Conservation (phyloP, 2,797 vertebrate species). For the Holocentrus rufus region DNA sequence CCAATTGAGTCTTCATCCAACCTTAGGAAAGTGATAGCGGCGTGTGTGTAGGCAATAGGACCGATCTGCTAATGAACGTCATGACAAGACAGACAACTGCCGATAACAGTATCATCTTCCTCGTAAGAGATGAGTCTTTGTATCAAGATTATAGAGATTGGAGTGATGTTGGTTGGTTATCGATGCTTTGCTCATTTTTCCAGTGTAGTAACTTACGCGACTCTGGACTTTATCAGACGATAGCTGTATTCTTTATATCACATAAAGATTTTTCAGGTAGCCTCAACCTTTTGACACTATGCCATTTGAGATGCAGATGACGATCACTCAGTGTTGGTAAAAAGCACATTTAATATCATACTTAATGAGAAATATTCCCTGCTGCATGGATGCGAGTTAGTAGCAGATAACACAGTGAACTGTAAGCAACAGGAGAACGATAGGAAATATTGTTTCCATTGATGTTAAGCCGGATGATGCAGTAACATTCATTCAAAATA, state of each 20-base stretch:
- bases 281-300: background rate
- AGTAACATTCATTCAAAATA: too few relatives aligned
- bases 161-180: background rate
- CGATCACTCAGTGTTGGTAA: background rate
- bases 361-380: background rate
- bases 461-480: too few relatives aligned
- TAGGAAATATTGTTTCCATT: too few relatives aligned
- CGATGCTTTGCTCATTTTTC: background rate
- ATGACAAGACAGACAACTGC: conserved; percentile 4
- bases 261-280: background rate
- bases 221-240: background rate
- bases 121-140: background rate
- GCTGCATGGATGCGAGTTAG: background rate
- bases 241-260: background rate
- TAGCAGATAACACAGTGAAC: background rate
- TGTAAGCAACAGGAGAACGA: background rate
- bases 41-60: background rate
- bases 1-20: background rate
- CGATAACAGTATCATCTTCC: background rate
- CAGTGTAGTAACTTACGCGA: too few relatives aligned
- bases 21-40: background rate
- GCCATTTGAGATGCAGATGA: background rate
- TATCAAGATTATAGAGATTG: background rate
- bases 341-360: background rate
- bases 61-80: conserved; percentile 4